phyloP scores from a whole-genome alignment of 1,140 invertebrate species.

The Tetramorium simillimum region DNA sequence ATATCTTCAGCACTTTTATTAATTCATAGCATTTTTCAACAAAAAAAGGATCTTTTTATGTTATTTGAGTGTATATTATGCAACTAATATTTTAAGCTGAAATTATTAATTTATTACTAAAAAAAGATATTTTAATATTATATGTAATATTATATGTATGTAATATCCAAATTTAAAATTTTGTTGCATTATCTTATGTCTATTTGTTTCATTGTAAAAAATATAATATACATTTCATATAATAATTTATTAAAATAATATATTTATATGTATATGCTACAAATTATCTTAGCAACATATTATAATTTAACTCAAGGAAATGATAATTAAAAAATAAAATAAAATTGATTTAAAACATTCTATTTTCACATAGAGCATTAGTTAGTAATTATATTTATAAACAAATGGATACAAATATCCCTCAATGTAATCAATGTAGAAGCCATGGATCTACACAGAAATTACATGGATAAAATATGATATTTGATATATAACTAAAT shows the following conservation, averaged over 20 bases:
- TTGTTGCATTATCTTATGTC: background rate
- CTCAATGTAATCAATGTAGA: background rate
- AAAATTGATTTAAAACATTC: constrained; percentile 12
- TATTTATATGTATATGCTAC: background rate
- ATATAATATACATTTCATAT: constrained; percentile 5
- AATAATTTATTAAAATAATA: constrained; percentile 28
- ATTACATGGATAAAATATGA: background rate
- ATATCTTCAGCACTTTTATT: background rate
- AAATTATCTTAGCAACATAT: constrained; percentile 9
- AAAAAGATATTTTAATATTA: background rate
- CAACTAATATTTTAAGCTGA: background rate
- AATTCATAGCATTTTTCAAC: background rate
- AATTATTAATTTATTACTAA: background rate
- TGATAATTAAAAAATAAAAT: constrained; percentile 20
- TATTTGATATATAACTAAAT: constrained; percentile 7
- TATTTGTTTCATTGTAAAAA: background rate
- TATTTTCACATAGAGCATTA: constrained; percentile 8
- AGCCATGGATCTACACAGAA: background rate
- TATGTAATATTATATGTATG: background rate
- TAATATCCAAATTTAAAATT: constrained; percentile 20
- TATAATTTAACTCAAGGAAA: background rate
- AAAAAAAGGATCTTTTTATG: background rate
- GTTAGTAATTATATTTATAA: constrained; percentile 10
- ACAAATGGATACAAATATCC: background rate
- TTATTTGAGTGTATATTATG: background rate